Conservation (phyloP, 2,888 invertebrate species). For the Helobdella robusta region DNA sequence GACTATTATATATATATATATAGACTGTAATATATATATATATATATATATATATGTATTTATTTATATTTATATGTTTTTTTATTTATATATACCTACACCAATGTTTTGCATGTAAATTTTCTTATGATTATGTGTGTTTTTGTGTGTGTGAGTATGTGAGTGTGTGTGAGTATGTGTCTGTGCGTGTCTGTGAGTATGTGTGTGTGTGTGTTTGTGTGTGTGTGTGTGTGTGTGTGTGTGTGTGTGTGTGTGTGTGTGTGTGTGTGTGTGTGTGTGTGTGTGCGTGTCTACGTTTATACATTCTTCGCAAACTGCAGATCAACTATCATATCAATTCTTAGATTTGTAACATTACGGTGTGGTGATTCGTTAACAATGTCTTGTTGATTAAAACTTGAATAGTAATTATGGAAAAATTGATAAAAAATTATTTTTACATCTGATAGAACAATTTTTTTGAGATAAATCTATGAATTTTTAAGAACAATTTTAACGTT, state of each 20-base stretch:
- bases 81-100: neutral
- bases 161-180: neutral
- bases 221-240: neutral
- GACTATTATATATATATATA: neutral
- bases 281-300: neutral
- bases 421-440: too few species aligned
- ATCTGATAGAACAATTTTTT: too few species aligned
- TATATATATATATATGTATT: neutral
- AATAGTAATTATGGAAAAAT: too few species aligned
- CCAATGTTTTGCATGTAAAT: neutral
- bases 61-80: neutral
- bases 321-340: too few species aligned
- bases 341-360: too few species aligned
- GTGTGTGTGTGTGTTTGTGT: neutral
- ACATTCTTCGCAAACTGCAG: too few species aligned
- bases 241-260: constrained; percentile 4
- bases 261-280: constrained; percentile 1
- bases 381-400: too few species aligned
- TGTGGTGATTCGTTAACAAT: too few species aligned
- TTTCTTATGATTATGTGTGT: neutral
- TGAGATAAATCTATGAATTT: too few species aligned
- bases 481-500: too few species aligned
- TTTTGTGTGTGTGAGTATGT: neutral
- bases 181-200: neutral
- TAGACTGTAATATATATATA: neutral